Evolutionary conservation across 2,888 invertebrate species (phyloP).

Genomic region (Conistra vaccinii): DNA sequence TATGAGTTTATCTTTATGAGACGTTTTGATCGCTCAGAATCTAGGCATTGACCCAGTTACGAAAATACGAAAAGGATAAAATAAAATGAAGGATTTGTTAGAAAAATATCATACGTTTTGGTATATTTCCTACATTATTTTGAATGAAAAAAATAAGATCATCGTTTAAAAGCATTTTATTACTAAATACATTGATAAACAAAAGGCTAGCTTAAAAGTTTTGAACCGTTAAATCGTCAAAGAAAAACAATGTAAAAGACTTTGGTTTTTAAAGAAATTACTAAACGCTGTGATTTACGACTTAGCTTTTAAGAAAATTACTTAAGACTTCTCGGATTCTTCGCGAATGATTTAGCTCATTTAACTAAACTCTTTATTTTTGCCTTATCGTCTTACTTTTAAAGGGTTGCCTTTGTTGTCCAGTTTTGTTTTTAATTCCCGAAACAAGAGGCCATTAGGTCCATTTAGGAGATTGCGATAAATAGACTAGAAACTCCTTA

Average conservation of each 20-base stretch:
- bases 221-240: background rate
- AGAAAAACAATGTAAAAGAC: constrained; percentile 8
- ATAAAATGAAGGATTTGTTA: constrained; percentile 23
- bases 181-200: background rate
- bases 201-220: background rate
- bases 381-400: background rate
- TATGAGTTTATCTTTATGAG: constrained; percentile 61
- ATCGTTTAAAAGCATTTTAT: background rate
- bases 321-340: constrained; percentile 15
- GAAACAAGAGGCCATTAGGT: background rate
- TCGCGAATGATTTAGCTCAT: constrained; percentile 24
- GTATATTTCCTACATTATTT: background rate
- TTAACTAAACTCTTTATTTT: constrained; percentile 25
- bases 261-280: constrained; percentile 25
- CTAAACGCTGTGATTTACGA: constrained; percentile 25
- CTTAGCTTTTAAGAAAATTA: constrained; percentile 45
- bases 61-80: constrained; percentile 15
- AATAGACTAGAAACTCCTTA: background rate
- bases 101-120: constrained; percentile 25
- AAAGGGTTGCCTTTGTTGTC: background rate
- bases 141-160: background rate
- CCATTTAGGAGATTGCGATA: background rate
- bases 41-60: constrained; percentile 52
- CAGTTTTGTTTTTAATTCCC: constrained; percentile 9
- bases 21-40: constrained; percentile 49